These are phyloP conservation scores for Chalcosyrphus nemorum DNA, from an alignment of 2,888 invertebrate species.

Conservation along the genomic window DNA sequence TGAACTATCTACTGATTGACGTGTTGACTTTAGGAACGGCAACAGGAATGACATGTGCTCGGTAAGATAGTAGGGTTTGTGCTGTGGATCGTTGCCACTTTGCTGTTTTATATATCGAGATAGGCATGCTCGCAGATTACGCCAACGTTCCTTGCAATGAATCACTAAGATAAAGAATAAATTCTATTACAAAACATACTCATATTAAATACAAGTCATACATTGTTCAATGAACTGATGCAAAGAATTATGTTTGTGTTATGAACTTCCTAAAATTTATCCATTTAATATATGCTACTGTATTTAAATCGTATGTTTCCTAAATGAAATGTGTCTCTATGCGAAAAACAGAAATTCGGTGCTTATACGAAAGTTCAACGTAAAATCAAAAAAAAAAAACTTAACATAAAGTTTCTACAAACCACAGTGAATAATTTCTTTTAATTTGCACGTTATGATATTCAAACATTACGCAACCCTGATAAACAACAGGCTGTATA, in stretches of 20 bases:
- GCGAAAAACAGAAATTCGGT: too few relatives aligned
- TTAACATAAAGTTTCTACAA: background rate
- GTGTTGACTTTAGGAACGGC: slow-evolving; percentile 81
- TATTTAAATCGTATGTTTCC: too few relatives aligned
- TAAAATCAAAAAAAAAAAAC: background rate
- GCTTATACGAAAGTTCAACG: background rate
- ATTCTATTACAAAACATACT: background rate
- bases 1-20: slow-evolving; percentile 77
- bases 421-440: background rate
- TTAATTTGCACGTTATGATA: background rate
- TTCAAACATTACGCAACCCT: slow-evolving; percentile 57
- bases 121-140: slow-evolving; percentile 81
- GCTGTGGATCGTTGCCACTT: slow-evolving; percentile 80
- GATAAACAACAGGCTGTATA: slow-evolving; percentile 55
- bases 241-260: too few relatives aligned
- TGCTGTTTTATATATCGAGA: slow-evolving; percentile 81
- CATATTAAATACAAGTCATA: background rate
- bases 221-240: background rate
- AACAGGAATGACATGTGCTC: slow-evolving; percentile 81
- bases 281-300: too few relatives aligned
- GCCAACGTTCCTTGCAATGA: slow-evolving; percentile 82
- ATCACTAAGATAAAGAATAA: slow-evolving; percentile 76
- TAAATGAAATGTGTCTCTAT: too few relatives aligned
- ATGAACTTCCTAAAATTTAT: too few relatives aligned
- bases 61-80: slow-evolving; percentile 82